phyloP scores from a whole-genome alignment of 1,140 invertebrate species.

The Panulirus ornatus region DNA sequence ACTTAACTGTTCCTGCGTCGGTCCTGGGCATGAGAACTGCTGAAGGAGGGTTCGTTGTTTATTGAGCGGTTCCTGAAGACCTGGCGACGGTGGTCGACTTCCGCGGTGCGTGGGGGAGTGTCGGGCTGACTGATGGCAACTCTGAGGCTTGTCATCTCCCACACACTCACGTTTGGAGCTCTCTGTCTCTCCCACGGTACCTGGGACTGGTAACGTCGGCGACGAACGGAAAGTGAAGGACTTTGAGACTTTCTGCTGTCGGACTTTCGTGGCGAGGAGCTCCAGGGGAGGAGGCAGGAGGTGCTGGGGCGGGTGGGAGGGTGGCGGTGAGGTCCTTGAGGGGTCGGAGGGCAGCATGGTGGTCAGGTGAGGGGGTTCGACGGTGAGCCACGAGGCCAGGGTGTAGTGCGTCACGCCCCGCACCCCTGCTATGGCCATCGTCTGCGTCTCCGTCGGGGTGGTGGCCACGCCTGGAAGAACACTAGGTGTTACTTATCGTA shows the following conservation, averaged over 20 bases:
- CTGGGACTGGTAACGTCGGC: neutral
- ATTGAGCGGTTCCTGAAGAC: neutral
- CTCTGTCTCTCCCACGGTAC: neutral
- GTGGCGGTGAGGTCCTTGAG: neutral
- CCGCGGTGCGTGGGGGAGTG: neutral
- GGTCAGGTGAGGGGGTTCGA: constrained; percentile 20
- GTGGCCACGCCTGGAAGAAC: constrained; percentile 49
- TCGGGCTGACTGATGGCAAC: neutral
- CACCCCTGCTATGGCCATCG: constrained; percentile 40
- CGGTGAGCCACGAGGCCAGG: constrained; percentile 49
- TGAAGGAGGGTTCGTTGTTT: no score
- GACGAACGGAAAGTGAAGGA: constrained; percentile 34
- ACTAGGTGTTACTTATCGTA: no score
- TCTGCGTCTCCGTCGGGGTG: constrained; percentile 58
- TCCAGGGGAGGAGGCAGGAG: constrained; percentile 1
- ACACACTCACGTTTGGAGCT: no score
- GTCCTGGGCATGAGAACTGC: no score
- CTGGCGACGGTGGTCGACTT: neutral
- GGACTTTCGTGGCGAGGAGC: constrained; percentile 31
- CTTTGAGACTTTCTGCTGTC: neutral
- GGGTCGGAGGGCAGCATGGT: neutral
- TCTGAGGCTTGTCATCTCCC: no score
- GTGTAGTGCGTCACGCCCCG: constrained; percentile 44
- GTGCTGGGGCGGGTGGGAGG: neutral
- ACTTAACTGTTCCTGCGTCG: no score